Base-by-base conservation (phyloP, 2,113 vertebrate species). In the Python bivittatus region DNA sequence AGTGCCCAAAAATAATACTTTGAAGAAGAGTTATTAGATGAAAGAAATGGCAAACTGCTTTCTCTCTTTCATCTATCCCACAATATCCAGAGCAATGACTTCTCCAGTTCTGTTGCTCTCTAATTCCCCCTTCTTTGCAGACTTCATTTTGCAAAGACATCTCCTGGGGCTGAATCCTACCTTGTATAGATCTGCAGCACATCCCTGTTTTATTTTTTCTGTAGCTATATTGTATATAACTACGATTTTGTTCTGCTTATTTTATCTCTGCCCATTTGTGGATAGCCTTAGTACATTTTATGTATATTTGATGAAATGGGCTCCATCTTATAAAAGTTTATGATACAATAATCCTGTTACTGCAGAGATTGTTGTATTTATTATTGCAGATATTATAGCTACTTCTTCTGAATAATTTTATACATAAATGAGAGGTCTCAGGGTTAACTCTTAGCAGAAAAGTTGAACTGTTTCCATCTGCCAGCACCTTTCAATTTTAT, bases 401-500 rank as follows among this genome's bases (percentile, higher is more conserved):
- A 17, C 23, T 11, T 22, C n/a, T 53, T 91, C 53, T 60, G 57
- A 64, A 64, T 91, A 27, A 22, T 64, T 61, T 86, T 91, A n/a
- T 61, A 86, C 44, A 52, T 86, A 53, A 91, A 86, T 54, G 72
- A 52, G 44, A 60, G 56, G 4, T 25, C 57, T 89, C 54, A 23
- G 23, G 56, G 48, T 89, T 88, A 89, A 64, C 56, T 89, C 72
- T 60, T 60, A 84, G 54, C 42, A 48, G 56, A 92, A 83, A 92
- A 72, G 38, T 57, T 60, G 88, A 89, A 12, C 23, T 27, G 79
- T 60, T 88, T 84, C 91, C n/a, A 53, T 89, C 87, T 89, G 91
- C 91, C 85, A 88, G 86, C 64, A 93, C 64, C n/a, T 90, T 57
- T 57, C 15, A 84, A 86, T 86, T 52, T 48, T 79, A 64, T 54